These are phyloP conservation scores for Coronaproctus castanopsis DNA, from an alignment of 2,888 invertebrate species.

Conservation along the genomic window DNA sequence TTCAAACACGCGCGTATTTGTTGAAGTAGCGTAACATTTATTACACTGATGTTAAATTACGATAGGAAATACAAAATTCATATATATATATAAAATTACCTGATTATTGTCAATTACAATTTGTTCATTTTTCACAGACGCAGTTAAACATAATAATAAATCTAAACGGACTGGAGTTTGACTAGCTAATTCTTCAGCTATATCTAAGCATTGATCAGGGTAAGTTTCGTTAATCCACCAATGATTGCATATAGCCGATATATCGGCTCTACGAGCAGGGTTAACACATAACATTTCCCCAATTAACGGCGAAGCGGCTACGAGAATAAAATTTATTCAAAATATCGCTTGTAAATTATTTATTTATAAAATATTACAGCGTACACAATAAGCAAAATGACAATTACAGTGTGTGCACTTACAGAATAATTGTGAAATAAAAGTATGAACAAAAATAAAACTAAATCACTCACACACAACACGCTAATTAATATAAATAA, in stretches of 20 bases:
- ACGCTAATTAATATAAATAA: no score
- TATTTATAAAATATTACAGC: no score
- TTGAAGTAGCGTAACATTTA: no score
- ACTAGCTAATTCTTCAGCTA: constrained; percentile 71
- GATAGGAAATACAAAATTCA: not conserved
- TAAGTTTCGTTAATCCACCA: constrained; percentile 91
- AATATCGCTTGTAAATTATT: not conserved
- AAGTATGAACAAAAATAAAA: no score
- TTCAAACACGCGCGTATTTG: no score
- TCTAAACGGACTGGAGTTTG: constrained; percentile 78
- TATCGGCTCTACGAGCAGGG: constrained; percentile 69
- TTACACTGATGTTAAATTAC: not conserved
- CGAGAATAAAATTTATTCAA: no score
- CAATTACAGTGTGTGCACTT: no score
- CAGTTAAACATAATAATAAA: constrained; percentile 60
- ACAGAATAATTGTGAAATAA: no score
- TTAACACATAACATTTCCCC: constrained; percentile 85
- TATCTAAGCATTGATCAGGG: constrained; percentile 49
- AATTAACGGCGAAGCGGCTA: constrained; percentile 83
- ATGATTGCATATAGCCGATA: constrained; percentile 84
- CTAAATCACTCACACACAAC: no score
- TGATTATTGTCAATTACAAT: constrained; percentile 41
- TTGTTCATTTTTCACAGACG: constrained; percentile 27
- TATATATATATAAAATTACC: no score
- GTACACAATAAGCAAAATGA: no score